Base-by-base conservation (phyloP, 2,113 vertebrate genomes). In the Saimiri boliviensis region DNA sequence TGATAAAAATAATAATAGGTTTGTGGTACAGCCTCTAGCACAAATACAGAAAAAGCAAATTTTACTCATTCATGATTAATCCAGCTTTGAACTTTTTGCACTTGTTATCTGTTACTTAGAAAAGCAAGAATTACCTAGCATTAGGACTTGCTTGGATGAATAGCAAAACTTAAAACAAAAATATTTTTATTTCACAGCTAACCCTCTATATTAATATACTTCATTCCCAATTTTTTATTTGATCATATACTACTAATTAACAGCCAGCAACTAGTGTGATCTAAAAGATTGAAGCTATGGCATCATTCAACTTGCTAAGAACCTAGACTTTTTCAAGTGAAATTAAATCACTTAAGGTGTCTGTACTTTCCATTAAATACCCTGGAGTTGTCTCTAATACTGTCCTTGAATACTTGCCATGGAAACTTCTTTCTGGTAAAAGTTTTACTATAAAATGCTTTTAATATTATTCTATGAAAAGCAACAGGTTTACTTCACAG, bases 81-180 rank as follows among this genome's bases (percentile, higher is more conserved):
- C 19, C 52, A 13, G 35, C 30, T 89, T 92, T 92, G 42, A 95
- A 42, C 11, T 54, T 86, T 49, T 77, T 91, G 7, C 5, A 86
- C 70, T 74, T 94, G 2, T 35, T 93, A 68, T 91, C 2, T 27
- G 32, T 84, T 90, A 80, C 20, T 77, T 49, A 82, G 32, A 80
- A 92, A 94, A 94, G 0, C 25, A 91, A 77, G 32, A 90, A 81
- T 56, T 47, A 27, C n/a, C 45, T 73, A 60, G 42, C 91, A 93
- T 86, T 58, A 89, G 37, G 25, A 47, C 30, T 87, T 95, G 5
- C 9, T 77, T 77, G 5, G 27, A 89, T 37, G 58, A 1, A 16
- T 70, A 89, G 23, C 11, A 45, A 87, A 87, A 90, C 93, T 73
- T 27, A 91, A 95, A 94, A 89, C 12, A 83, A 81, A 93, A 94